Evolutionary conservation across 2,888 invertebrate species (phyloP), one percentile per base, ranked within the genome.

Genomic region (Macaria notata): DNA sequence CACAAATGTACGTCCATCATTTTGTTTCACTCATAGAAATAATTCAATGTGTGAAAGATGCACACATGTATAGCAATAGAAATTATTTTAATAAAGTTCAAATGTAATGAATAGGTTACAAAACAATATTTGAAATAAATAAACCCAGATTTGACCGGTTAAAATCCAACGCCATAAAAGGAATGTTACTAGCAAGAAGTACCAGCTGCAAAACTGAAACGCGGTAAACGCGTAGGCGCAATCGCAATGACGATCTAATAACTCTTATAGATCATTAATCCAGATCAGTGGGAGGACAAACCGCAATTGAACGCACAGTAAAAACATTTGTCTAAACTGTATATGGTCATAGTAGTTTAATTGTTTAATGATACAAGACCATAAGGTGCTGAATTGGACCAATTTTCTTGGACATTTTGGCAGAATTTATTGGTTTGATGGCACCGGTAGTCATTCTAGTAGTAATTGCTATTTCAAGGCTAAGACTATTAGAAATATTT

Each of bases 301-400:
- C 54, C 47, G 54, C 59, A 63, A 60, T 59, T 59, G 59, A 45
- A 4, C 29, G n/a, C 56, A 55, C 55, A 52, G 62, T 66, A 66
- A 64, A 64, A 56, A 50, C 63, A 72, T 75, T 76, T 79, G 83
- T 83, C 33, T 45, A 38, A 54, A 55, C 54, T 54, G 4, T 59
- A 49, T 59, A 59, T 47, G 54, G 59, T 52, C 58, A 51, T 36
- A 42, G 38, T 29, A 81, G 81, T 66, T 72, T 76, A 78, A 83
- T 80, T 75, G 66, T 53, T 55, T 64, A 64, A 66, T 63, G 63
- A 56, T 55, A 49, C 39, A 55, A n/a, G 68, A 69, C 73, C 65
- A 66, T 59, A 60, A 54, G 46, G 61, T 64, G 67, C 70, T 47
- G 38, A 54, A 71, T 69, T 74, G 68, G 43, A 60, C 9, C 68